phyloP scores from a whole-genome alignment of 1,140 invertebrate genomes.

The Drosophila orosa region DNA sequence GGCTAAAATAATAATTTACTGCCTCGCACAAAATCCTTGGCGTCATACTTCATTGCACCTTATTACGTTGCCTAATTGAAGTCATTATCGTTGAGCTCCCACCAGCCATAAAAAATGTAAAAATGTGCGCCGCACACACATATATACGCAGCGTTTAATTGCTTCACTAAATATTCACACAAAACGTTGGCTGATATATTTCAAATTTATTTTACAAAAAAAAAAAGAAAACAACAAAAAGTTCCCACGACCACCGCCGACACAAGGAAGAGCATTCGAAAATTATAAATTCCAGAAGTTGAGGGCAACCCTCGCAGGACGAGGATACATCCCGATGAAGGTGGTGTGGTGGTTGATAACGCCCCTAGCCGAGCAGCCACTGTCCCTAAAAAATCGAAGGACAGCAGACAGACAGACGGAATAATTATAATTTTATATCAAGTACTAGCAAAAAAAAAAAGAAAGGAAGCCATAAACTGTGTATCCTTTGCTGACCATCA shows the following conservation, averaged over 20 bases:
- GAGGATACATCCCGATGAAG: constrained; percentile 19
- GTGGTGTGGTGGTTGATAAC: constrained; percentile 62
- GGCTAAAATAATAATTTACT: neutral
- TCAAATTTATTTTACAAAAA: constrained; percentile 40
- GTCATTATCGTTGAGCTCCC: constrained; percentile 41
- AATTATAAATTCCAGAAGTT: constrained; percentile 71
- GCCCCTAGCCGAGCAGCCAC: constrained; percentile 9
- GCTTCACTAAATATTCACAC: constrained; percentile 57
- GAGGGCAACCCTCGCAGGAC: constrained; percentile 62
- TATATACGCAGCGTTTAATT: constrained; percentile 33
- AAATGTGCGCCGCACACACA: neutral
- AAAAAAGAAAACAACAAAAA: constrained; percentile 27
- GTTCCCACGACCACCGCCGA: constrained; percentile 69
- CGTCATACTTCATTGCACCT: constrained; percentile 36
- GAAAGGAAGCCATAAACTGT: constrained; percentile 68
- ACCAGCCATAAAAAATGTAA: constrained; percentile 39
- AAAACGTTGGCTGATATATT: constrained; percentile 47
- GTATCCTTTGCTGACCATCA: constrained; percentile 63
- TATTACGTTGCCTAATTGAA: constrained; percentile 47
- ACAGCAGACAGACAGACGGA: constrained; percentile 48
- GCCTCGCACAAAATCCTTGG: constrained; percentile 1
- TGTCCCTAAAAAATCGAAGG: constrained; percentile 18
- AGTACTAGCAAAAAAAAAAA: constrained; percentile 47
- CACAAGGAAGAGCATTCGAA: constrained; percentile 51
- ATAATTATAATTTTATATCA: constrained; percentile 81